phyloP scores from a whole-genome alignment of 2,888 invertebrate species.

The Eupithecia inturbata region DNA sequence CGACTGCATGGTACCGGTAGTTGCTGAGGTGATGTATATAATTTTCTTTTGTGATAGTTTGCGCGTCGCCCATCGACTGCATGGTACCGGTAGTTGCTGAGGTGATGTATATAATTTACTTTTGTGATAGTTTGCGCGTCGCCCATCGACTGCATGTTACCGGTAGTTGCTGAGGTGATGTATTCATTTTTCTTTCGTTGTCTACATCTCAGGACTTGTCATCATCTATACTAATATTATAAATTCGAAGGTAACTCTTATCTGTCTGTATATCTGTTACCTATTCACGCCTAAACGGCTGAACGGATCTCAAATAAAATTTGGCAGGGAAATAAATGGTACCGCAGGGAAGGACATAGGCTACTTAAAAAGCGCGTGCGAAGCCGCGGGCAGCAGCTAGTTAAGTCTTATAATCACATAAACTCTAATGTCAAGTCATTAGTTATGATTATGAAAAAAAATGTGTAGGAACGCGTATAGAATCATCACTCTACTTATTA shows the following conservation, averaged over 20 bases:
- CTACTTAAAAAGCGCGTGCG: too few relatives aligned
- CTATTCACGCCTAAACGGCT: too few relatives aligned
- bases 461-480: too few relatives aligned
- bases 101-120: slow-evolving; percentile 59
- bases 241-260: too few relatives aligned
- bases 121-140: slow-evolving; percentile 79
- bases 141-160: slow-evolving; percentile 83
- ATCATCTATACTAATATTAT: too few relatives aligned
- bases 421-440: not conserved
- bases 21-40: slow-evolving; percentile 68
- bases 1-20: slow-evolving; percentile 82
- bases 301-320: too few relatives aligned
- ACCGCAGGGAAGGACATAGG: too few relatives aligned
- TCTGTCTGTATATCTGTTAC: too few relatives aligned
- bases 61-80: slow-evolving; percentile 81
- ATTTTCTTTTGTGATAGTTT: slow-evolving; percentile 75
- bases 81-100: slow-evolving; percentile 81
- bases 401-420: too few relatives aligned
- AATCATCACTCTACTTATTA: too few relatives aligned
- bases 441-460: not conserved
- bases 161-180: slow-evolving; percentile 77
- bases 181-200: not conserved
- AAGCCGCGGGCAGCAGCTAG: too few relatives aligned
- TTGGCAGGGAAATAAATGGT: too few relatives aligned
- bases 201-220: not conserved